phyloP scores from a whole-genome alignment of 92 coral and sea anemone species.

The Metridium senile region DNA sequence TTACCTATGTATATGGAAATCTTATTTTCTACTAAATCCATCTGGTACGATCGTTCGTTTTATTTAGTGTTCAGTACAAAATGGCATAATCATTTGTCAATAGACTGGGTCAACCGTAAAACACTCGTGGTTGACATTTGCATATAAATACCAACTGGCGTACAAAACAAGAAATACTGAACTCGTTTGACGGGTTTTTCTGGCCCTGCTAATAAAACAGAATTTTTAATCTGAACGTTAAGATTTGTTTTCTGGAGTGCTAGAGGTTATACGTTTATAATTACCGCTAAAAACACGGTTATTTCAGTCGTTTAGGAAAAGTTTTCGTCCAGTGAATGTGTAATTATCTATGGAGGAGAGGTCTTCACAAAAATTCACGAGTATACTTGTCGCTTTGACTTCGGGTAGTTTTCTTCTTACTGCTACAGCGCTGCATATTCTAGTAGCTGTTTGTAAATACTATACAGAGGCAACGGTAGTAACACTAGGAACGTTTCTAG shows the following conservation, averaged over 20 bases:
- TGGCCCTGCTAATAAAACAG: constrained; percentile 24
- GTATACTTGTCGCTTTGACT: constrained; percentile 13
- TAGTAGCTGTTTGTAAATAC: constrained; percentile 22
- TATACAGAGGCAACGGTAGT: constrained; percentile 39
- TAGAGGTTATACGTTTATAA: not conserved
- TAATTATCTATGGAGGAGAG: constrained; percentile 41
- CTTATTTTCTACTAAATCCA: no score
- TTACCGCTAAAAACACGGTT: no score
- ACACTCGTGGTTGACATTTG: constrained; percentile 4
- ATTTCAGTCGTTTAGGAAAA: no score
- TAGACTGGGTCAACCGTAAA: not conserved
- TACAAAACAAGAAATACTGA: not conserved
- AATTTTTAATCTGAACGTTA: constrained; percentile 2
- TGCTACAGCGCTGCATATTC: constrained; percentile 27
- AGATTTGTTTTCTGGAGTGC: not conserved
- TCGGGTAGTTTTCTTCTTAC: constrained; percentile 8
- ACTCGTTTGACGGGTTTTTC: constrained; percentile 43
- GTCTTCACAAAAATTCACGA: constrained; percentile 22
- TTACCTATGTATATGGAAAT: no score
- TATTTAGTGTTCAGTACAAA: no score
- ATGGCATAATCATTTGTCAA: no score
- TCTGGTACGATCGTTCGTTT: no score
- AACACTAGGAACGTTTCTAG: constrained; percentile 37
- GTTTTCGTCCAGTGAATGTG: not conserved
- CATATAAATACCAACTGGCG: constrained; percentile 19